phyloP scores from a whole-genome alignment of 2,113 vertebrate species.

The Macaca mulatta region DNA sequence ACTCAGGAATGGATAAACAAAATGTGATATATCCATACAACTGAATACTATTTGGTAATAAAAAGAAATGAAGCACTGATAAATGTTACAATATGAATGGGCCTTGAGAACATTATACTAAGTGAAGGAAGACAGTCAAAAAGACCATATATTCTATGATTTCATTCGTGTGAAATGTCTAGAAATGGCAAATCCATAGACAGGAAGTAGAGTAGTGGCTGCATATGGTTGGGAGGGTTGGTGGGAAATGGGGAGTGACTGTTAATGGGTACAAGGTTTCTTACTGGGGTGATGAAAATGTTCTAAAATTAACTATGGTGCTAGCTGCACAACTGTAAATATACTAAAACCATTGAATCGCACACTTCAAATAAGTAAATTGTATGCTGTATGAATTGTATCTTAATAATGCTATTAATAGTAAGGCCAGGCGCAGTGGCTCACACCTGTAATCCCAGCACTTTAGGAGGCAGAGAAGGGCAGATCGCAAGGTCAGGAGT shows the following conservation, averaged over 20 bases:
- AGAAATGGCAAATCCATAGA: constrained; percentile 12
- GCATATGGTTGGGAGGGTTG: neutral
- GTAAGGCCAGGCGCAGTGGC: neutral
- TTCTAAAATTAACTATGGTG: neutral
- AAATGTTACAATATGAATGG: neutral
- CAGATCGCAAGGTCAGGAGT: too few relatives aligned
- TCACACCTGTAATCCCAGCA: too few relatives aligned
- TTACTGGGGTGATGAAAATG: neutral
- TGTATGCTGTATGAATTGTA: neutral
- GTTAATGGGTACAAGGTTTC: neutral
- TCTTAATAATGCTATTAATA: neutral
- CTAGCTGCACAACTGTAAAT: neutral
- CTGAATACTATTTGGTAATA: neutral
- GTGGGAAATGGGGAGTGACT: neutral
- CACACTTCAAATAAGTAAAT: neutral
- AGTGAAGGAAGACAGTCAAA: neutral
- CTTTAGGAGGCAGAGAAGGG: too few relatives aligned
- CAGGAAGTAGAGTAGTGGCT: neutral
- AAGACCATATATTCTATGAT: neutral
- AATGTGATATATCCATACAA: neutral
- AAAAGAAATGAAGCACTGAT: neutral
- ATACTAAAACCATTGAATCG: neutral
- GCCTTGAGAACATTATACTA: neutral
- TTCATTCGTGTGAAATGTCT: neutral
- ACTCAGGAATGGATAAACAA: constrained; percentile 14